Base-by-base conservation (phyloP, 2,113 vertebrate species). In the Xyrauchen texanus region DNA sequence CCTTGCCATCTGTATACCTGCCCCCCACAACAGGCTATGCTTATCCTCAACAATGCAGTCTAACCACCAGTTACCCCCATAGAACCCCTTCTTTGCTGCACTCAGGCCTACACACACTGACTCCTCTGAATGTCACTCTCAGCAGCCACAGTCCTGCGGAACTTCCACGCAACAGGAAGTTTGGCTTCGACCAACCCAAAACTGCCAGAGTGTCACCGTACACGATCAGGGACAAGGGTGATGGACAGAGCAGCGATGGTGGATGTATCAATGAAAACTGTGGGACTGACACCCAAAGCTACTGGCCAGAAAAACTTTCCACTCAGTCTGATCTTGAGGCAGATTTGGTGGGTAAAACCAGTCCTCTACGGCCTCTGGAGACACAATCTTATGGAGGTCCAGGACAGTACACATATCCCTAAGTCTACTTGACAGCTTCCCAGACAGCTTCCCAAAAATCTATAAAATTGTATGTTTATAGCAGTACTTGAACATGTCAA, bases 91-190 rank as follows among this genome's bases (percentile, higher is more conserved):
- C 95, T 74, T 96, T 96, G 85, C 86, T 97, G 81, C 87, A 94
- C 63, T 92, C 95, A 0, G 93, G 94, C 45, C 92, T 97, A 68
- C 93, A 94, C 0, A 91, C 95, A 0, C 95, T 95, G 51, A 94
- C 95, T 4, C 95, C 94, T 12, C 88, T 96, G 68, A 77, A 68
- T 42, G 68, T 34, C 46, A 58, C 91, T 94, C 0, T 90, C 21
- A 34, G 21, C 21, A 34, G 21, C 92, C 0, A 88, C 89, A 65
- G 4, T 64, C 45, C 60, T 51, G 47, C 61, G 13, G 98, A 97
- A 90, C 94, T 95, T 79, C 84, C 88, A 1, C 93, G 94, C 83
- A 96, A 96, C 82, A 92, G 95, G 88, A 97, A 96, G 88, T 96
- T 93, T 74, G 90, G 91, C 79, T 96, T 96, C 4, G 93, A 95